Evolutionary conservation across 2,888 invertebrate genomes (phyloP), one percentile per base, ranked within the genome.

Genomic region (Thymelicus lineola): DNA sequence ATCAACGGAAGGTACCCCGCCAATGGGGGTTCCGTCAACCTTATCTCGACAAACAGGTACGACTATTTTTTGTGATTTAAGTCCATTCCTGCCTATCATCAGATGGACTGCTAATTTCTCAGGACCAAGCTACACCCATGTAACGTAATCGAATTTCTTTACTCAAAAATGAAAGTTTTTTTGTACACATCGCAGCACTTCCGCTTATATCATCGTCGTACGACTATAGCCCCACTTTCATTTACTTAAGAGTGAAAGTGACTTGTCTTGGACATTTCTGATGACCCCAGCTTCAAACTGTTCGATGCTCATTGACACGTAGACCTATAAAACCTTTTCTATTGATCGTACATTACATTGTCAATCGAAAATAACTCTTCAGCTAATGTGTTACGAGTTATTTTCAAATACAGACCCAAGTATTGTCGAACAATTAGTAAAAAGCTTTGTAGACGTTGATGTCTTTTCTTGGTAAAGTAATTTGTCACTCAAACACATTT

Each of bases 111-210:
- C 20, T 10, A 60, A 6, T 17, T 46, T 66, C 66, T 36, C 66
- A 66, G 46, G 57, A 6, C 28, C 35, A 46, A 9, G 71, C 72
- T 70, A 72, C 75, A 55, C 70, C 66, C 35, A 59, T 66, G 75
- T 80, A 78, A 77, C 76, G 76, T 74, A 78, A 79, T 60, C 57
- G 38, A 70, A 76, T 76, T 75, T 76, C 78, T 75, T 76, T 73
- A 70, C 71, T 73, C 73, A 75, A 78, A 77, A 79, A 78, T 75
- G 80, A 80, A 80, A 80, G 80, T 79, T 77, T 77, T 72, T 74
- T 74, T 74, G 53, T 69, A 61, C 63, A 71, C 68, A 68, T 65
- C 63, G 66, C 66, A 69, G 71, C 71, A 74, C 72, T 71, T 73
- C 72, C 72, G 74, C 75, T 76, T 75, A 75, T 74, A 73, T 75